phyloP scores from a whole-genome alignment of 1,140 invertebrate genomes.

The Vanessa atalanta region DNA sequence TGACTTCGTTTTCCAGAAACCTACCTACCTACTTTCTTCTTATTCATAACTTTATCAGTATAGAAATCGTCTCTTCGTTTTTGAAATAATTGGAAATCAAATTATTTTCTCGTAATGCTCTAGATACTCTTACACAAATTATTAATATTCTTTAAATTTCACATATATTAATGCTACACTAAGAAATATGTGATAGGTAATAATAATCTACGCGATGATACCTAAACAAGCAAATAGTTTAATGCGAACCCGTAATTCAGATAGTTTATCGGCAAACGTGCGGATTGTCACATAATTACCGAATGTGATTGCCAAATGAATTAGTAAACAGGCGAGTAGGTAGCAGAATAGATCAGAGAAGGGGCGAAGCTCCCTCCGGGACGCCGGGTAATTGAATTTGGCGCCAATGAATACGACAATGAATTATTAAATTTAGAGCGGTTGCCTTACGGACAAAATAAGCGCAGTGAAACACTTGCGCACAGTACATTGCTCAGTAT shows the following conservation, averaged over 20 bases:
- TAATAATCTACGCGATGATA: not conserved
- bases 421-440: constrained; percentile 77
- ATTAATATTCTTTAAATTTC: too few relatives aligned
- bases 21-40: too few relatives aligned
- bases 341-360: constrained; percentile 45
- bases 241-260: constrained; percentile 3
- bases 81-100: too few relatives aligned
- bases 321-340: constrained; percentile 67
- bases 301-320: constrained; percentile 73
- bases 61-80: too few relatives aligned
- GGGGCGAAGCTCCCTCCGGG: constrained; percentile 45
- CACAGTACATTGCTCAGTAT: not conserved
- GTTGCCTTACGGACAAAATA: constrained; percentile 28
- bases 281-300: constrained; percentile 70
- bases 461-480: not conserved
- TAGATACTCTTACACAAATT: too few relatives aligned
- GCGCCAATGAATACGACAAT: constrained; percentile 75
- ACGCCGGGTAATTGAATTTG: constrained; percentile 72
- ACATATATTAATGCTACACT: too few relatives aligned
- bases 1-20: too few relatives aligned
- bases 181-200: too few relatives aligned
- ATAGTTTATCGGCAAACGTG: constrained; percentile 13
- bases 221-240: not conserved
- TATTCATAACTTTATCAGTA: too few relatives aligned
- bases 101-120: too few relatives aligned